Percentiles rank a stretch among this genome's conserved stretches.
Conservation (phyloP, 1,140 invertebrate genomes). For the fruit fly (Drosophila melanogaster) region DNA sequence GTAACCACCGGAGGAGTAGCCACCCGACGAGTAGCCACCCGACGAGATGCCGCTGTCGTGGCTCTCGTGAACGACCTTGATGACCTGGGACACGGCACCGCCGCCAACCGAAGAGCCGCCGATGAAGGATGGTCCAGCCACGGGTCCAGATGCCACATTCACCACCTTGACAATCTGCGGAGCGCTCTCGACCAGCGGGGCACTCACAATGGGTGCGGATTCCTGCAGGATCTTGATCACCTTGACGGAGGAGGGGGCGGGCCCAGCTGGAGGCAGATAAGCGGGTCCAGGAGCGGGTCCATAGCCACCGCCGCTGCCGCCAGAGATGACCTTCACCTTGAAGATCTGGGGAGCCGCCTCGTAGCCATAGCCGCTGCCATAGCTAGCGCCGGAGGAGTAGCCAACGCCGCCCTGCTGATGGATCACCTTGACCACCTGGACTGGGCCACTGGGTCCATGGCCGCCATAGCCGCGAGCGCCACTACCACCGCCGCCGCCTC, state of each 20-base stretch:
- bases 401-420: conserved; percentile 45
- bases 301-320: conserved; percentile 26
- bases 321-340: conserved; percentile 73
- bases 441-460: conserved; percentile 27
- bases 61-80: conserved; percentile 65
- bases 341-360: conserved; percentile 64
- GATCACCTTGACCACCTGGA: conserved; percentile 51
- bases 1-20: conserved; percentile 15
- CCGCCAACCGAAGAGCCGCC: conserved; percentile 15
- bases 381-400: conserved; percentile 25
- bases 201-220: conserved; percentile 34
- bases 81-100: conserved; percentile 52
- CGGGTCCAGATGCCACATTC: conserved; percentile 32
- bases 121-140: conserved; percentile 12
- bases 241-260: conserved; percentile 50
- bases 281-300: conserved; percentile 31
- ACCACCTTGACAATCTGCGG: conserved; percentile 67
- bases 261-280: conserved; percentile 32
- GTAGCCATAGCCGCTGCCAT: conserved; percentile 52
- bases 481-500: conserved; percentile 27
- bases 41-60: conserved; percentile 39
- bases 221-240: conserved; percentile 75
- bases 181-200: conserved; percentile 34
- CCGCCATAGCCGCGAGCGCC: conserved; percentile 30
- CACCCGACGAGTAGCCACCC: conserved; percentile 25